These are phyloP conservation scores for Orthosia gracilis DNA, from an alignment of 2,888 invertebrate genomes.

Conservation along the genomic window DNA sequence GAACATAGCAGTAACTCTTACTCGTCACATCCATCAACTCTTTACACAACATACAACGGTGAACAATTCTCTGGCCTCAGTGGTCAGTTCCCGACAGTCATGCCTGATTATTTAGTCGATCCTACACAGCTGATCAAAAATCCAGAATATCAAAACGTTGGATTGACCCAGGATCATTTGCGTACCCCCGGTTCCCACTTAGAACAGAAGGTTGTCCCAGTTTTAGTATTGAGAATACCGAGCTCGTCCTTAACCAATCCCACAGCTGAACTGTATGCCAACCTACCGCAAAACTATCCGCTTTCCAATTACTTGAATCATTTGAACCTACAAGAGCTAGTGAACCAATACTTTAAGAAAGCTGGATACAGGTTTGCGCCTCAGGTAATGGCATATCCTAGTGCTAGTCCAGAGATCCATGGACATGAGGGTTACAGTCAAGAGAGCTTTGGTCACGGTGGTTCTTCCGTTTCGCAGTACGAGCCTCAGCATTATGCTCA, in stretches of 20 bases:
- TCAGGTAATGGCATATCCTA: conserved; percentile 83
- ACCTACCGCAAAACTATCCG: conserved; percentile 90
- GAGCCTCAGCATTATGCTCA: conserved; percentile 83
- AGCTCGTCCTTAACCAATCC: conserved; percentile 90
- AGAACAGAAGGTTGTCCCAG: conserved; percentile 89
- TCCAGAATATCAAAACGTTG: conserved; percentile 89
- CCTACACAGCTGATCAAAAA: conserved; percentile 84
- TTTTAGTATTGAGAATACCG: conserved; percentile 91
- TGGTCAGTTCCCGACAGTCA: conserved; percentile 87
- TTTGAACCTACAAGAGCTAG: conserved; percentile 90
- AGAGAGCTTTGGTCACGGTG: conserved; percentile 47
- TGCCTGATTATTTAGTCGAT: conserved; percentile 88
- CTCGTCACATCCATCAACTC: conserved; percentile 76
- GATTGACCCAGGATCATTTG: conserved; percentile 87
- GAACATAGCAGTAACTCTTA: conserved; percentile 67
- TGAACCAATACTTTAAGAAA: conserved; percentile 89
- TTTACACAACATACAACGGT: conserved; percentile 88
- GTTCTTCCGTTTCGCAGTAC: conserved; percentile 67
- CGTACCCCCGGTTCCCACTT: conserved; percentile 80
- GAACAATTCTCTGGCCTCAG: conserved; percentile 85
- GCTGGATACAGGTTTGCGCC: conserved; percentile 84
- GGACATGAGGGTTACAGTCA: conserved; percentile 62
- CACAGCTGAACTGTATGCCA: conserved; percentile 89
- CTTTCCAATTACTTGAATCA: conserved; percentile 89
- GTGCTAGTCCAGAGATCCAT: conserved; percentile 64